These are phyloP conservation scores for Dendropsophus ebraccatus DNA, from an alignment of 2,113 vertebrate genomes.

Conservation along the genomic window DNA sequence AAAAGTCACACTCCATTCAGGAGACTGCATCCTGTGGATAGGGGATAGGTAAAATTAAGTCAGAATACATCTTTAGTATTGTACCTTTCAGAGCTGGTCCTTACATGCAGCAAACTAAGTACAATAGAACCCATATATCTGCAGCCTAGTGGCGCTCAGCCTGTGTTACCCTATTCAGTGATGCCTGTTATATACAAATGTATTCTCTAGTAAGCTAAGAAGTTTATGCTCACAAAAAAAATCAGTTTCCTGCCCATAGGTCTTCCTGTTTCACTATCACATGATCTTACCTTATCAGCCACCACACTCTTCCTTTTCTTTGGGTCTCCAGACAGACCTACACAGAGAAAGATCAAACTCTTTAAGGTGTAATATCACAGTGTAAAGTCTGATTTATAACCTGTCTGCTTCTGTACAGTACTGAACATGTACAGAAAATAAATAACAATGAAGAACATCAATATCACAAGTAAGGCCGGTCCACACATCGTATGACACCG, in stretches of 20 bases:
- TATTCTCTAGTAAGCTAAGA: background rate
- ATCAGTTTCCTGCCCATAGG: background rate
- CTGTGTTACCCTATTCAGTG: too few species aligned
- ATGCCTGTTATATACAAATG: background rate
- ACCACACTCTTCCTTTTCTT: conserved; percentile 86
- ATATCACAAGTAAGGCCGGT: too few species aligned
- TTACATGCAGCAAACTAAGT: too few species aligned
- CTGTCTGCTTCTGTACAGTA: background rate
- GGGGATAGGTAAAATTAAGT: too few species aligned
- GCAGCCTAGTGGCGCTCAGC: too few species aligned
- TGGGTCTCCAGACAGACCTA: conserved; percentile 88
- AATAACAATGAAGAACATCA: background rate
- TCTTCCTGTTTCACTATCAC: background rate
- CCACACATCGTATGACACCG: too few species aligned
- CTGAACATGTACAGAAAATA: background rate
- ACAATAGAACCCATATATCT: too few species aligned
- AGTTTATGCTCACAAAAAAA: background rate
- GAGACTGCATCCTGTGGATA: too few species aligned
- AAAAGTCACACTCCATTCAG: too few species aligned
- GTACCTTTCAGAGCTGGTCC: too few species aligned
- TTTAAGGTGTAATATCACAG: background rate
- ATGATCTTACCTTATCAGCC: conserved; percentile 84
- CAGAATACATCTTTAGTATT: too few species aligned
- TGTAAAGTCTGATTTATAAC: background rate
- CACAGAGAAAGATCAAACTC: conserved; percentile 47